Percentiles rank a stretch among this genome's conserved stretches.
phyloP scores from a whole-genome alignment of 1,140 invertebrate species.

The Danaus melanippus region DNA sequence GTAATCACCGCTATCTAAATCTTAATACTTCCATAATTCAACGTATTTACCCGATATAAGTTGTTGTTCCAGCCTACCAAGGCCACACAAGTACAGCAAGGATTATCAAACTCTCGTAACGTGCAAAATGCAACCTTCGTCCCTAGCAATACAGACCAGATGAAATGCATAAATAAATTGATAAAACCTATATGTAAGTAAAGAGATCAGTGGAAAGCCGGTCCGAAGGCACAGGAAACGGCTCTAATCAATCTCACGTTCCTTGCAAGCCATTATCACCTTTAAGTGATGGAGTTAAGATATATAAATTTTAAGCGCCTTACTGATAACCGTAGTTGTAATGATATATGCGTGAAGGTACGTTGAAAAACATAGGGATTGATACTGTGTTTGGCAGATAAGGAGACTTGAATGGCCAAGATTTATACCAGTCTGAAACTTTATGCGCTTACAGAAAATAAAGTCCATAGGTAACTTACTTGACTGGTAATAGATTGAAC shows the following conservation, averaged over 20 bases:
- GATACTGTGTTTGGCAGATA: constrained; percentile 16
- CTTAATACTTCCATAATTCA: constrained; percentile 25
- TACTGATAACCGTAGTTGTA: constrained; percentile 11
- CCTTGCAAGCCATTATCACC: constrained; percentile 29
- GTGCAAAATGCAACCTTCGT: constrained; percentile 19
- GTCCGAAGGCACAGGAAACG: constrained; percentile 44
- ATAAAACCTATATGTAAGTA: constrained; percentile 34
- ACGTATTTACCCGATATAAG: constrained; percentile 26
- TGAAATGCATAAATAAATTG: constrained; percentile 18
- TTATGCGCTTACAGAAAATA: too few species aligned
- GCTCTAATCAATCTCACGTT: constrained; percentile 39
- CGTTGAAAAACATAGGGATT: constrained; percentile 21
- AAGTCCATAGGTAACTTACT: too few species aligned
- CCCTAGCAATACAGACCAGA: constrained; percentile 10
- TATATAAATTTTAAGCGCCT: constrained; percentile 19
- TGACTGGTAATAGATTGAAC: too few species aligned
- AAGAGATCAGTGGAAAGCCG: constrained; percentile 51
- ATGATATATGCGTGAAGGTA: constrained; percentile 15
- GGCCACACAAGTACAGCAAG: constrained; percentile 24
- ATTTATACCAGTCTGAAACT: constrained; percentile 1
- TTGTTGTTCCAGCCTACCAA: constrained; percentile 21
- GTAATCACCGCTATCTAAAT: neutral
- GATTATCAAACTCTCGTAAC: constrained; percentile 4
- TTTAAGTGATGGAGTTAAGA: constrained; percentile 26
- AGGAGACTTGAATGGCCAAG: constrained; percentile 14